Percentiles rank a stretch among this genome's conserved stretches.
phyloP scores from a whole-genome alignment of 2,888 invertebrate species.

The Eremobia ochroleuca region DNA sequence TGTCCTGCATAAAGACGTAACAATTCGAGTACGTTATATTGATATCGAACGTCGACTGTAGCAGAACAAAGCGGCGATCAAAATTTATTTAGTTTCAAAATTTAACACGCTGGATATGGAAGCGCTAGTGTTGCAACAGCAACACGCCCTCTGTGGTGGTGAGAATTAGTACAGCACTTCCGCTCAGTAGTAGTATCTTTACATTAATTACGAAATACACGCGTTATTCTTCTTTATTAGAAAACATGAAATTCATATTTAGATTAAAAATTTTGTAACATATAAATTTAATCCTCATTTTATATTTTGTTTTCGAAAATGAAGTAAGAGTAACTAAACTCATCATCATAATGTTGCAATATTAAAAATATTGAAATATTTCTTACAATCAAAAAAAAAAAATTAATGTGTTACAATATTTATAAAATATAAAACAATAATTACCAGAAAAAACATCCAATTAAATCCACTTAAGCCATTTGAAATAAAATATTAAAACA shows the following conservation, averaged over 20 bases:
- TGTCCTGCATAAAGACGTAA: constrained; percentile 90
- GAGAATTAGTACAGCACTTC: constrained; percentile 29
- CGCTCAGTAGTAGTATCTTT: constrained; percentile 28
- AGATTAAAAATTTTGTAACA: rapidly evolving
- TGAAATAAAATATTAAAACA: not conserved
- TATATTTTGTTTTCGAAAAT: not conserved
- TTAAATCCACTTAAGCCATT: not conserved
- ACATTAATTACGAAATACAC: rapidly evolving
- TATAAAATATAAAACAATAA: not conserved
- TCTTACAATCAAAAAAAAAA: not conserved
- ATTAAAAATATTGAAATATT: not conserved
- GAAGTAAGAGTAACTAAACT: constrained; percentile 1
- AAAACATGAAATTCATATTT: not conserved
- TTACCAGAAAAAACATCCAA: not conserved
- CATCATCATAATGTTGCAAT: constrained; percentile 35
- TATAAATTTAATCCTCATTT: not conserved
- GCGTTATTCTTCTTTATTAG: rapidly evolving
- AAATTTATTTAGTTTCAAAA: constrained; percentile 82
- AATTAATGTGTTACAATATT: not conserved
- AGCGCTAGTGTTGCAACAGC: constrained; percentile 74
- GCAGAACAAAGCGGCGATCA: constrained; percentile 78
- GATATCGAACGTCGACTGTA: constrained; percentile 89
- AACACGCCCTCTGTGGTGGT: constrained; percentile 30
- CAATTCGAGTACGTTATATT: constrained; percentile 88
- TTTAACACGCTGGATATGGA: constrained; percentile 72